phyloP scores from a whole-genome alignment of 2,888 invertebrate species.

The Orchesellides sinensis region DNA sequence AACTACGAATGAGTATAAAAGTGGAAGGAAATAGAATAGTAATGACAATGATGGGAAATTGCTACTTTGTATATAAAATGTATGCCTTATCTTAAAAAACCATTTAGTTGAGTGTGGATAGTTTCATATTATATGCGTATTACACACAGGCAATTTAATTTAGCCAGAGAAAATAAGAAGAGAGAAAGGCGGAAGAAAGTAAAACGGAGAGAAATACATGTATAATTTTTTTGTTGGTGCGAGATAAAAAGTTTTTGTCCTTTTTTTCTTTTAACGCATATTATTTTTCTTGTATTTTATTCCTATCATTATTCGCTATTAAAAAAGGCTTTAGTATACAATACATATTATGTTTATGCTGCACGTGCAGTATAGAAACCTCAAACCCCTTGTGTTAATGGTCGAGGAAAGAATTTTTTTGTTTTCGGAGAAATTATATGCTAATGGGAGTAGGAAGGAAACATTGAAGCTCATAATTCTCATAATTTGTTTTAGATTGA shows the following conservation, averaged over 20 bases:
- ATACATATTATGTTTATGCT: slow-evolving; percentile 1
- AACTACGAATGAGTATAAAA: neutral
- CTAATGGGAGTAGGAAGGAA: too few relatives aligned
- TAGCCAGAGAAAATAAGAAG: slow-evolving; percentile 24
- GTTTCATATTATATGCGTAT: too few relatives aligned
- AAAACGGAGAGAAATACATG: neutral
- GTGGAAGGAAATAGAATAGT: slow-evolving; percentile 32
- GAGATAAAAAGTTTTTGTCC: slow-evolving; percentile 1
- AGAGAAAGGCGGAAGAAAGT: neutral
- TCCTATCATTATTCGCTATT: slow-evolving; percentile 18
- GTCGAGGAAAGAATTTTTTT: neutral
- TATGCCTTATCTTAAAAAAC: slow-evolving; percentile 60
- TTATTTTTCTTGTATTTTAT: neutral
- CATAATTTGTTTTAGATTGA: too few relatives aligned
- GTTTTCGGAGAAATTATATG: too few relatives aligned
- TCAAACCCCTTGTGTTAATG: neutral
- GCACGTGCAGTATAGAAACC: neutral
- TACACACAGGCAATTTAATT: slow-evolving; percentile 64
- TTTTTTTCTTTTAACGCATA: neutral
- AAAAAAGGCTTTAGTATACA: slow-evolving; percentile 10
- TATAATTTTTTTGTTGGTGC: neutral
- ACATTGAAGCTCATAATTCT: neutral
- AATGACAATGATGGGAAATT: slow-evolving; percentile 35
- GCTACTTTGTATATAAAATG: too few relatives aligned
- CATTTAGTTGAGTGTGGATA: slow-evolving; percentile 53